A percentile compares a stretch with the other conserved stretches of the same genome.
Conservation (phyloP, 2,888 invertebrate species). For the Vanessa cardui region DNA sequence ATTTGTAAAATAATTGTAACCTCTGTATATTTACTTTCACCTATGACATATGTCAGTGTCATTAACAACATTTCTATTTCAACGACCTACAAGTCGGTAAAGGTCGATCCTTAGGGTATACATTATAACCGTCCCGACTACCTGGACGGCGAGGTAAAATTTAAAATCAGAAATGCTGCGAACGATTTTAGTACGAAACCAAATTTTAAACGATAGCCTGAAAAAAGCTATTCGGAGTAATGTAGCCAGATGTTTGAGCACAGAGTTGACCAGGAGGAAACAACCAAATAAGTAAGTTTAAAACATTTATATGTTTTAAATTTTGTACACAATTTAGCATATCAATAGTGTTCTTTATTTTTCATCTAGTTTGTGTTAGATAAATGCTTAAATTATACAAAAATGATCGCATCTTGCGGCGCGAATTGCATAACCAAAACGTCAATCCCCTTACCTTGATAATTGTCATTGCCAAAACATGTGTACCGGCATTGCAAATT, state of each 20-base stretch:
- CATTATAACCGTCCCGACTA: slow-evolving; percentile 68
- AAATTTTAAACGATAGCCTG: slow-evolving; percentile 84
- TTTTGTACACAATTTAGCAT: slow-evolving; percentile 29
- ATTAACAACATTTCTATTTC: slow-evolving; percentile 43
- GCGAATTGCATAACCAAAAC: slow-evolving; percentile 78
- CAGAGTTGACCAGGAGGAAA: slow-evolving; percentile 85
- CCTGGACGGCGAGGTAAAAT: slow-evolving; percentile 64
- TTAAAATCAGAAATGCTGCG: slow-evolving; percentile 85
- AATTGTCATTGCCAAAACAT: slow-evolving; percentile 46
- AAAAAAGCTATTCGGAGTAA: slow-evolving; percentile 84
- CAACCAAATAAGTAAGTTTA: slow-evolving; percentile 82
- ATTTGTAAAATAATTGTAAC: no score
- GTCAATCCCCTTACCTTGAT: slow-evolving; percentile 66
- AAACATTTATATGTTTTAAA: slow-evolving; percentile 19
- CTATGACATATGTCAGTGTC: slow-evolving; percentile 36
- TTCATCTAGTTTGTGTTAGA: slow-evolving; percentile 11
- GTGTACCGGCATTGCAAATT: slow-evolving; percentile 10
- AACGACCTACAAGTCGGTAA: slow-evolving; percentile 77
- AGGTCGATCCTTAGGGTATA: slow-evolving; percentile 70
- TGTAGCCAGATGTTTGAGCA: slow-evolving; percentile 83
- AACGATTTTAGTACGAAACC: slow-evolving; percentile 87
- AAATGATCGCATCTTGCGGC: slow-evolving; percentile 37
- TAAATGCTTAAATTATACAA: slow-evolving; percentile 3
- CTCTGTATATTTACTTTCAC: neutral
- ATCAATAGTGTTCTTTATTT: neutral